Conservation (phyloP, 2,113 vertebrate species). For the Amia ocellicauda region DNA sequence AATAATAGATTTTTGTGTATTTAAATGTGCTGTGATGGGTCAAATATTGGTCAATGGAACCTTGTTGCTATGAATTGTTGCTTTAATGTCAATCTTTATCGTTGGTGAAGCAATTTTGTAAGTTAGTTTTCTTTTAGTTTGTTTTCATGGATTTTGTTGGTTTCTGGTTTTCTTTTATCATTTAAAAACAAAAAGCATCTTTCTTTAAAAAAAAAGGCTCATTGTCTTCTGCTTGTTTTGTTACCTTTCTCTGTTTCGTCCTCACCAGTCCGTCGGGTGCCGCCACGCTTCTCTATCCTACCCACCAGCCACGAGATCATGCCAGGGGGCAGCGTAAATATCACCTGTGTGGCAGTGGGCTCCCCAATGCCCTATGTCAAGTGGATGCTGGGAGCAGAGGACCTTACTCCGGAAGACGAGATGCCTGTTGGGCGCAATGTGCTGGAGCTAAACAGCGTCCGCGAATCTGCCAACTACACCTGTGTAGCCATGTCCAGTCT, state of each 20-base stretch:
- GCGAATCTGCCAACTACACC: slow-evolving; percentile 97
- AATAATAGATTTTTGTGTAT: slow-evolving; percentile 99
- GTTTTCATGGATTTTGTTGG: slow-evolving; percentile 51
- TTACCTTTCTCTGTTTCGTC: slow-evolving; percentile 74
- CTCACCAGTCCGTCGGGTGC: slow-evolving; percentile 89
- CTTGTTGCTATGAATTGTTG: slow-evolving; percentile 97
- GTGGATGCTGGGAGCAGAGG: slow-evolving; percentile 95
- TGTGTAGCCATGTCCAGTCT: slow-evolving; percentile 98
- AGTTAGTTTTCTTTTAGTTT: slow-evolving; percentile 68
- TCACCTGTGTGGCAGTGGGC: slow-evolving; percentile 96
- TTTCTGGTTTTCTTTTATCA: slow-evolving; percentile 56
- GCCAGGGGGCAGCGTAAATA: slow-evolving; percentile 97
- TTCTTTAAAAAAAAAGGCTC: slow-evolving; percentile 54
- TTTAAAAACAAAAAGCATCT: slow-evolving; percentile 1
- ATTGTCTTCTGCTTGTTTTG: slow-evolving; percentile 63
- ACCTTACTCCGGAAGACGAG: slow-evolving; percentile 93
- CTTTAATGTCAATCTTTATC: slow-evolving; percentile 95
- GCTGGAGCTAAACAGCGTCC: slow-evolving; percentile 89
- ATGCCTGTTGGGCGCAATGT: slow-evolving; percentile 97
- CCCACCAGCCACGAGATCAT: slow-evolving; percentile 96
- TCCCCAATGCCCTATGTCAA: slow-evolving; percentile 99
- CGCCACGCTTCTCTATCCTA: slow-evolving; percentile 95
- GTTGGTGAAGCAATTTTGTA: slow-evolving; percentile 95
- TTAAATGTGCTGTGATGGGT: slow-evolving; percentile 97
- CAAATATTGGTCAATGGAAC: slow-evolving; percentile 92